phyloP scores from a whole-genome alignment of 2,113 vertebrate genomes.

The Illadopsis cleaveri region DNA sequence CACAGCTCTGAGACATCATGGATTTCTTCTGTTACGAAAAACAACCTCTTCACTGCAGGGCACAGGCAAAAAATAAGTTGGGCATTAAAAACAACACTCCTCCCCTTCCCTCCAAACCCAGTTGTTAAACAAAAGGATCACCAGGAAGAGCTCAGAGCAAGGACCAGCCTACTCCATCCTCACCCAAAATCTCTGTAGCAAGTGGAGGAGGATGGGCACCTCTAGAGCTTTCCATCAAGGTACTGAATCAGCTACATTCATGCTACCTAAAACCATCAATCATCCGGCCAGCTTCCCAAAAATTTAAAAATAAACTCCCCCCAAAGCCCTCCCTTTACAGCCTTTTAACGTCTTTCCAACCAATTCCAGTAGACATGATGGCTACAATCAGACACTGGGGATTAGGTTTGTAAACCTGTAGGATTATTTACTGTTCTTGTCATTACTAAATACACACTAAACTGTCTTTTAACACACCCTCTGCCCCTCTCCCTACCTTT shows the following conservation, averaged over 20 bases:
- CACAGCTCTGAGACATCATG: not conserved
- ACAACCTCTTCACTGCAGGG: conserved; percentile 19
- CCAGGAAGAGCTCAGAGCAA: not conserved
- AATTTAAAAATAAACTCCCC: not conserved
- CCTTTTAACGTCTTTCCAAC: not conserved
- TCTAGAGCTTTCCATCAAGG: not conserved
- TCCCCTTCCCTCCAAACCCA: not conserved
- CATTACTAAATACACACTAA: conserved; percentile 34
- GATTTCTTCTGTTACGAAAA: conserved; percentile 36
- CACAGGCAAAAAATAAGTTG: conserved; percentile 14
- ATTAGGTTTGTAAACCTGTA: conserved; percentile 63
- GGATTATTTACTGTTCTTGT: conserved; percentile 58
- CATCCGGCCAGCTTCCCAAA: not conserved
- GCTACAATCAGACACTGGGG: conserved; percentile 30
- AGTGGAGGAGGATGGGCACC: not conserved
- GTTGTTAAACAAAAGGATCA: not conserved
- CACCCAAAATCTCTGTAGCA: not conserved
- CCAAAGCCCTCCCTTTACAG: not conserved
- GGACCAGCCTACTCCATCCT: not conserved
- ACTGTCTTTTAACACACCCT: not conserved
- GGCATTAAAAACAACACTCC: not conserved
- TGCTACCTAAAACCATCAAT: not conserved
- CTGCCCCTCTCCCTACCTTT: not conserved
- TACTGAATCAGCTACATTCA: not conserved
- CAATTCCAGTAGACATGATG: not conserved